phyloP scores from a whole-genome alignment of 2,113 vertebrate genomes.

The Microcebus lehilahytsara region DNA sequence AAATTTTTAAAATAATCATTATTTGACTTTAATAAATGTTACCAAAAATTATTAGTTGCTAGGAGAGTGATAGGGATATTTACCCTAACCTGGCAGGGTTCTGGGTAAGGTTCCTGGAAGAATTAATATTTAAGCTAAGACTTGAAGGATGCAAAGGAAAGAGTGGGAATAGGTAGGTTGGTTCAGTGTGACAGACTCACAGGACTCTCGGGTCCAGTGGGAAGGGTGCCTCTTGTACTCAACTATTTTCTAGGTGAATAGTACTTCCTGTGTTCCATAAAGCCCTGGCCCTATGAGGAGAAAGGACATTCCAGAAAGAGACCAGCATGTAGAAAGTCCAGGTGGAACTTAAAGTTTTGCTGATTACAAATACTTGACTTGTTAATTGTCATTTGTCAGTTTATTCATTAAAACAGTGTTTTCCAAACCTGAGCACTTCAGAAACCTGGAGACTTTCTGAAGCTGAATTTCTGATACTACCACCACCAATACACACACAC shows the following conservation, averaged over 20 bases:
- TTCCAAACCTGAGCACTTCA: background rate
- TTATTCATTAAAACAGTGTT: background rate
- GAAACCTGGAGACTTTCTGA: background rate
- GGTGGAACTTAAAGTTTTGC: background rate
- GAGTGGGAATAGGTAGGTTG: rapidly evolving
- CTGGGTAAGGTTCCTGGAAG: background rate
- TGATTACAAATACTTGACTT: background rate
- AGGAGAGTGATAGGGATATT: background rate
- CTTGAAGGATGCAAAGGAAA: background rate
- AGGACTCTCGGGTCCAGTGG: background rate
- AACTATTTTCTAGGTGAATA: background rate
- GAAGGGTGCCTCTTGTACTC: background rate
- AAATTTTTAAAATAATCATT: background rate
- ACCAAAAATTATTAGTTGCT: background rate
- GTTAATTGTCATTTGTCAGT: too few species aligned
- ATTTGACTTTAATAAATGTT: background rate
- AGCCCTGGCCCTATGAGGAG: background rate
- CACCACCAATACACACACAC: background rate
- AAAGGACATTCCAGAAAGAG: background rate
- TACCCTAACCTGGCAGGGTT: background rate
- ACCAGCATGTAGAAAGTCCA: background rate
- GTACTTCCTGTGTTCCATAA: background rate
- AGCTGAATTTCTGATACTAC: background rate
- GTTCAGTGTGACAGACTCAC: too few species aligned
- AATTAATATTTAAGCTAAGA: background rate